Evolutionary conservation across 2,113 vertebrate genomes (phyloP), one percentile per base, ranked within the genome.

Genomic region (Oreocharis arfaki): DNA sequence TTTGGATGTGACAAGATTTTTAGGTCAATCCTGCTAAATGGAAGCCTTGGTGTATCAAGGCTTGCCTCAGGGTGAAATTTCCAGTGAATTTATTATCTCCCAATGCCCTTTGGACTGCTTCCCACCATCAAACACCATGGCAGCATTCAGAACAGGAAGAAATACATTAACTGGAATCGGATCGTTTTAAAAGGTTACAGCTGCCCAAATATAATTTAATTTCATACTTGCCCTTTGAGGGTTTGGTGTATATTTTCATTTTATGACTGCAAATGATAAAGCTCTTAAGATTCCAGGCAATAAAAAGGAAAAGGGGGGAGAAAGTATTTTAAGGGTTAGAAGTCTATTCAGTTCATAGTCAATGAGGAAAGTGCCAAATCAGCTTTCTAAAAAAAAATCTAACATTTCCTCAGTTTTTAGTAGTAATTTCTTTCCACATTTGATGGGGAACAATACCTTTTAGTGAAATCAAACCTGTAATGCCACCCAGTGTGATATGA

Each of bases 151-250:
- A 98, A 98, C 97, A 98, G 98, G 98, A 98, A 98, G 98, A 98
- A 98, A 98, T 98, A 98, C 98, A 98, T 98, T 98, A 98, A 98
- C 98, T 98, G 97, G 98, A 98, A 98, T 98, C 98, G 98, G 98
- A 98, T 98, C 97, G 93, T 98, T 98, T 98, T 98, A 98, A 98
- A 98, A 98, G 98, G 98, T 98, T 98, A 98, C 98, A 98, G 98
- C 98, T 98, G 98, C 98, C 98, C 98, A 98, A 98, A 98, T 98
- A 98, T 98, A 98, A 98, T 98, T 98, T 98, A 98, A 98, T 98
- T 98, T 98, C 98, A 98, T 98, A 98, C 98, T 98, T 98, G 98
- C 98, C 98, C 98, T 98, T 98, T 98, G 98, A 98, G 98, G 97
- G 98, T 98, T 98, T 98, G 98, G 98, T 98, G 98, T 98, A 98